Evolutionary conservation across 2,888 invertebrate species (phyloP), one percentile per base, ranked within the genome.

Genomic region (Panopea generosa): DNA sequence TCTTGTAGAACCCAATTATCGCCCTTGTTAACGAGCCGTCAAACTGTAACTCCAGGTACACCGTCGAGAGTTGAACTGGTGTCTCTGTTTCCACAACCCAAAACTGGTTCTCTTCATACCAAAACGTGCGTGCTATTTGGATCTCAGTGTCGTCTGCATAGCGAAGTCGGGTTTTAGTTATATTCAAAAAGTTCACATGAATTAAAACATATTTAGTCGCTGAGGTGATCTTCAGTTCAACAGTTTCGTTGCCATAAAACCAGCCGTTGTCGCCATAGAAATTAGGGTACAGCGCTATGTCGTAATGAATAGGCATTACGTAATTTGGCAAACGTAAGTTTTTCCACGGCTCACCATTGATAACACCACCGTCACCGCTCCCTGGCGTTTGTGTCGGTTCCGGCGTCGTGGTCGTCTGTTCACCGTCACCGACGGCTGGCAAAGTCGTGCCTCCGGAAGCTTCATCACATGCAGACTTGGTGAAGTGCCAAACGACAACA

Each of bases 1-100:
- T 96, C 82, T 94, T 94, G 90, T 96, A 96, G 67, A 96, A 94
- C 3, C 96, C 96, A 66, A 95, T 95, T 86, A 96, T 95, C 80
- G 95, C 95, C 76, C 94, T 94, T 27, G 94, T 94, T 89, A 96
- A 93, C 77, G 94, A 94, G 0, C 96, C 96, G 75, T 93, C 92
- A 87, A 95, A 96, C 43, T 94, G 92, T 52, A 96, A 94, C 49
- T 92, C 89, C 16, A 96, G 89, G 16, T 92, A 55, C 20, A 89
- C 86, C 0, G 70, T 70, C 2, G 85, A 91, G 0, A 83, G 84
- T 2, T 45, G 43, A 2, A 93, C 72, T 7, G 76, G 72, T 1
- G 83, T 62, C 20, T 73, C 81, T 1, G 89, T 85, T 59, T 90
- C 87, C 43, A 93, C 86, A 7, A 94, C 93, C 92, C 93, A 93